A percentile compares a stretch with the other conserved stretches of the same genome.
phyloP scores from a whole-genome alignment of 1,140 invertebrate genomes.

The Catajapyx aquilonaris region DNA sequence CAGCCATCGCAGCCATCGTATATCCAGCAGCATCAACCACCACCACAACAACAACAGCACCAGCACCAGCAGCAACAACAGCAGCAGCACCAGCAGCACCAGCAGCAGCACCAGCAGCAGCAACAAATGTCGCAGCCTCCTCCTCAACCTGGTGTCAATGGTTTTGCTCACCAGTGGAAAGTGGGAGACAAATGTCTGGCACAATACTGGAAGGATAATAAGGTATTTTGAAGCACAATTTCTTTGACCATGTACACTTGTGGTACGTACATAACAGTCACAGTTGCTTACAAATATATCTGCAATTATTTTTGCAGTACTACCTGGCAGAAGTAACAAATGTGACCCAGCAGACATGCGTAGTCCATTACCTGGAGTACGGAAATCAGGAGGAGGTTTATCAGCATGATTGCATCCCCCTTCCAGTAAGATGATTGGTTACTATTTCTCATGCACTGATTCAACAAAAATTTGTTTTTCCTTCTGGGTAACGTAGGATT shows the following conservation, averaged over 20 bases:
- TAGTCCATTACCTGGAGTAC: slow-evolving; percentile 67
- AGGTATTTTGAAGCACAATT: too few species aligned
- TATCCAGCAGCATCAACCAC: too few species aligned
- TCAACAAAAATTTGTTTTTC: too few species aligned
- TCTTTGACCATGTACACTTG: too few species aligned
- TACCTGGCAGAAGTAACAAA: slow-evolving; percentile 64
- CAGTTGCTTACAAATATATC: too few species aligned
- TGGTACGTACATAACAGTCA: too few species aligned
- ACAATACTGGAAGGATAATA: slow-evolving; percentile 80
- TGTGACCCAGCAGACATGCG: slow-evolving; percentile 52
- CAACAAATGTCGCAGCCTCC: slow-evolving; percentile 6
- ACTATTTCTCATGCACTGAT: too few species aligned
- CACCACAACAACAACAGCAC: slow-evolving; percentile 4
- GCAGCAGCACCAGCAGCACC: slow-evolving; percentile 13
- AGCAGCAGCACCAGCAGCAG: slow-evolving; percentile 12
- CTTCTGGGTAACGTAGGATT: too few species aligned
- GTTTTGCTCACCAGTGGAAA: slow-evolving; percentile 29
- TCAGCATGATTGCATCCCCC: slow-evolving; percentile 49
- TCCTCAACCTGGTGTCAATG: neutral
- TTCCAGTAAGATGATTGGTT: slow-evolving; percentile 20
- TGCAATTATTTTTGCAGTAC: slow-evolving; percentile 35
- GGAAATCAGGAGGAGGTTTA: slow-evolving; percentile 75
- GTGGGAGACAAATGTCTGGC: slow-evolving; percentile 62
- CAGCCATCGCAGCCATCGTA: too few species aligned
- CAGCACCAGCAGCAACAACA: slow-evolving; percentile 6